Percentiles rank a stretch among this genome's conserved stretches.
Conservation (phyloP, 1,140 invertebrate genomes). For the Brachionus sp. region DNA sequence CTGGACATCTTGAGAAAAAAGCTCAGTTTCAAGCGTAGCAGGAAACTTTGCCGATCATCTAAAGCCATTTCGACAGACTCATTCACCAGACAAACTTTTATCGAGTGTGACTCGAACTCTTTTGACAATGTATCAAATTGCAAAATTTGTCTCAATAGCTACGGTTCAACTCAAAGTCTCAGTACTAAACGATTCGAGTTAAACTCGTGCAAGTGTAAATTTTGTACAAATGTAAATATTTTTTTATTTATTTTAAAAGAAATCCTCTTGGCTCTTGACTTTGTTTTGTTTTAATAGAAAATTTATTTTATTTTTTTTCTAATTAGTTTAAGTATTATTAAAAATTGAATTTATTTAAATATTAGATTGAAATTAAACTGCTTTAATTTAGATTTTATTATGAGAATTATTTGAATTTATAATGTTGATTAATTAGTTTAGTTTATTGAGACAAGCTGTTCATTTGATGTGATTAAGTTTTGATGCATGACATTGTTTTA, state of each 20-base stretch:
- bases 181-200: not conserved
- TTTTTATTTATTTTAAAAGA: not conserved
- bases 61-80: not conserved
- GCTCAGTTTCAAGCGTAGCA: not conserved
- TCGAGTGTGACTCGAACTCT: not conserved
- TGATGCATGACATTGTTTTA: too few relatives aligned
- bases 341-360: too few relatives aligned
- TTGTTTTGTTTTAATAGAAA: not conserved
- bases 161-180: not conserved
- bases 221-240: conserved; percentile 45
- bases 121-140: not conserved
- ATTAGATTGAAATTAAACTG: too few relatives aligned
- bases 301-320: too few relatives aligned
- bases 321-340: too few relatives aligned
- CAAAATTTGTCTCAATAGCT: conserved; percentile 40
- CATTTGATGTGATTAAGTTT: too few relatives aligned
- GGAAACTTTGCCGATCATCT: not conserved
- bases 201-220: conserved; percentile 37
- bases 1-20: not conserved
- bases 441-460: too few relatives aligned
- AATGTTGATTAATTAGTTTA: too few relatives aligned
- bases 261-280: not conserved
- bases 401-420: too few relatives aligned
- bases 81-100: not conserved
- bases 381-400: too few relatives aligned